Conservation (phyloP, 2,888 invertebrate species). For the Polylopha cassiicola region DNA sequence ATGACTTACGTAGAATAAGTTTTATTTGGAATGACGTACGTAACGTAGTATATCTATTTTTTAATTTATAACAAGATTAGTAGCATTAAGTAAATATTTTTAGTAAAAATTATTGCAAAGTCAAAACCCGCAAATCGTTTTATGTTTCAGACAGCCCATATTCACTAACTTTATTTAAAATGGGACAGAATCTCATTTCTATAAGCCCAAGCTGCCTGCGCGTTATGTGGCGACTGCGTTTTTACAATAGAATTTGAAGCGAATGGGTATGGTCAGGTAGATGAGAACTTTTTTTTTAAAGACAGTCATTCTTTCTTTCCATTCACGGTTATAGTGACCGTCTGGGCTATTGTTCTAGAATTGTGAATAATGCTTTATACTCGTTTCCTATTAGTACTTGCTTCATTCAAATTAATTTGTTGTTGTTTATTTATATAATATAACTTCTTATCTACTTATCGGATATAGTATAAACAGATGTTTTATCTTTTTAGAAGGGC, state of each 20-base stretch:
- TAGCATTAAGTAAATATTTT: too few species aligned
- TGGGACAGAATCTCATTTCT: constrained; percentile 11
- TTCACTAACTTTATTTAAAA: too few species aligned
- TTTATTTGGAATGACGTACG: too few species aligned
- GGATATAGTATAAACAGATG: too few species aligned
- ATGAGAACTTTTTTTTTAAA: constrained; percentile 41
- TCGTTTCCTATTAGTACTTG: constrained; percentile 19
- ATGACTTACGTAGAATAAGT: too few species aligned
- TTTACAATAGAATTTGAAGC: constrained; percentile 44
- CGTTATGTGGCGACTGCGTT: constrained; percentile 28
- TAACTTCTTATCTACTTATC: too few species aligned
- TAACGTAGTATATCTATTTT: too few species aligned
- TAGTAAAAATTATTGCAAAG: too few species aligned
- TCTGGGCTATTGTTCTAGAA: constrained; percentile 40
- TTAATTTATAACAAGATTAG: too few species aligned
- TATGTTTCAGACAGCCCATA: too few species aligned
- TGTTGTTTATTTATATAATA: constrained; percentile 17
- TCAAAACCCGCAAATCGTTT: too few species aligned
- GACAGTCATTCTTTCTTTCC: constrained; percentile 38
- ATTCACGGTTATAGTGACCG: constrained; percentile 42
- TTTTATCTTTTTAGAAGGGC: too few species aligned
- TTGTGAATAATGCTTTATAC: constrained; percentile 29
- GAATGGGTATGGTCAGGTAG: constrained; percentile 57
- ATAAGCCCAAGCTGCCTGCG: constrained; percentile 4
- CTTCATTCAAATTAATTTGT: constrained; percentile 19